Base-by-base conservation (phyloP, 2,113 vertebrate species). In the Opisthocomus hoazin region DNA sequence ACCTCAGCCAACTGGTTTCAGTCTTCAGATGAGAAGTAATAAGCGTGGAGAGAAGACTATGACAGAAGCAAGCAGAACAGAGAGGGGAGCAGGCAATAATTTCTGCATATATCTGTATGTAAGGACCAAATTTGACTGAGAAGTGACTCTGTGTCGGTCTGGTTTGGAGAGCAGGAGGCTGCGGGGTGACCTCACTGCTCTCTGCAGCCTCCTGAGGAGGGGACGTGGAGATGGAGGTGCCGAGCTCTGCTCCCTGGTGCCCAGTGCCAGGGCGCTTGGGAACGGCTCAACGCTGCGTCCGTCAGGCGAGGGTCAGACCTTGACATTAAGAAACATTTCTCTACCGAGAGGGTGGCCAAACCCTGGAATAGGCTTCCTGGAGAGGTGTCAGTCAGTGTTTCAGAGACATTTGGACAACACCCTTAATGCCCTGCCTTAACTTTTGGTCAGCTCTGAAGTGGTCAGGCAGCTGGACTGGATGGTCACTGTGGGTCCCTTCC, bases 301-400 rank as follows among this genome's bases (percentile, higher is more conserved):
- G 0, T 37, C 12, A 6, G 15, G 15, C n/a, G 27, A 37, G 21
- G n/a, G 30, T 32, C 5, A 1, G n/a, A n/a, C 18, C n/a, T 11
- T 60, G 18, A 37, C 21, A 11, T 11, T 23, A 27, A 17, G 71
- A 74, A 74, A 21, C 5, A 15, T 50, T 48, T 39, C 43, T 61
- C 63, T 32, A 15, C 57, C 5, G 1, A 50, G 21, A 39, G 12
- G 46, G 22, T 51, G 46, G 21, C 34, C 46, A 63, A 34, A 63
- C 3, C 4, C 17, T 63, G 16, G 12, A 51, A 26, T 10, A 64
- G 22, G 36, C 4, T 78, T 63, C 17, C 57, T n/a, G n/a, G n/a
- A n/a, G n/a, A n/a, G n/a, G n/a, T n/a, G n/a, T n/a, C n/a, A n/a
- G n/a, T n/a, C n/a, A n/a, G n/a, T n/a, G n/a, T n/a, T n/a, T n/a